Conservation (phyloP, 2,888 invertebrate species). For the Microplitis deprimator region DNA sequence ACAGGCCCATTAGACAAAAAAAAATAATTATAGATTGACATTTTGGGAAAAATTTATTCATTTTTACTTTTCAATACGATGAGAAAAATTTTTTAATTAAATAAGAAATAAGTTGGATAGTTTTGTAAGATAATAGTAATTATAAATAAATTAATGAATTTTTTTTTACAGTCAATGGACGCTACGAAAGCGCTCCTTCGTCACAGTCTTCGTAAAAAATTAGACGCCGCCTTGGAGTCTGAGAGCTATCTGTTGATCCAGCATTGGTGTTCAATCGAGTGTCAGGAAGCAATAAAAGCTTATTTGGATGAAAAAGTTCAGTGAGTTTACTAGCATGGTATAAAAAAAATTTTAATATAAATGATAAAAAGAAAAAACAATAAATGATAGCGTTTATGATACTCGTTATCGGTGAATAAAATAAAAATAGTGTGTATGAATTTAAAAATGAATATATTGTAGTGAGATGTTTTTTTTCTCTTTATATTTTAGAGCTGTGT, state of each 20-base stretch:
- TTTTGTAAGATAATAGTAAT: too few species aligned
- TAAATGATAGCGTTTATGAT: not conserved
- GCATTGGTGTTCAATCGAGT: constrained; percentile 83
- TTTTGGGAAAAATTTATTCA: too few species aligned
- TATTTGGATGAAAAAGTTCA: constrained; percentile 66
- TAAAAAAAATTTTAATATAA: not conserved
- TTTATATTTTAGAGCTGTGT: constrained; percentile 22
- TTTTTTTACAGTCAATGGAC: constrained; percentile 70
- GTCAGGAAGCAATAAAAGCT: constrained; percentile 74
- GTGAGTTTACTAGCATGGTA: constrained; percentile 44
- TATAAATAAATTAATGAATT: not conserved
- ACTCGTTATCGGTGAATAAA: not conserved
- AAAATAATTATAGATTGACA: too few species aligned
- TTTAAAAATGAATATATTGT: constrained; percentile 9
- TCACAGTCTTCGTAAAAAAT: constrained; percentile 74
- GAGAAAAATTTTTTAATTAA: too few species aligned
- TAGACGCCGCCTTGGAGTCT: constrained; percentile 77
- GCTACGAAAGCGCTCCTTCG: constrained; percentile 75
- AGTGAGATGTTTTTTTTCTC: not conserved
- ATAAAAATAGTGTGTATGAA: not conserved
- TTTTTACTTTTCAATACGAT: too few species aligned
- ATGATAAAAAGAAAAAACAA: not conserved
- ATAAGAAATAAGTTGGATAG: too few species aligned
- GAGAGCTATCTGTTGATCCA: constrained; percentile 80
- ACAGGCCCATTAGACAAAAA: too few species aligned